Evolutionary conservation across 1,140 invertebrate genomes (phyloP).

Genomic region (Drosophila virilis): DNA sequence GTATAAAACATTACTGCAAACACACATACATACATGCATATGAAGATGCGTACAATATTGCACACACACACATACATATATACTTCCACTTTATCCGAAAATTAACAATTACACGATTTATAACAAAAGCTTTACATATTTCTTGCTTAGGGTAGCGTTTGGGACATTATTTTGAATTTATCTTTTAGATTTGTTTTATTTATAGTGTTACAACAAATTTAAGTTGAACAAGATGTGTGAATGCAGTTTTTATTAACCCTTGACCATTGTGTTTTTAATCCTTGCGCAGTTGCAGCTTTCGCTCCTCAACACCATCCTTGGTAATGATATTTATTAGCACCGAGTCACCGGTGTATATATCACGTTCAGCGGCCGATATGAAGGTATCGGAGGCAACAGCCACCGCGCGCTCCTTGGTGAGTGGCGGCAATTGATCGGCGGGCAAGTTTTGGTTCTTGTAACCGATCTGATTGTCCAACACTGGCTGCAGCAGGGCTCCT

Average conservation of each 20-base stretch:
- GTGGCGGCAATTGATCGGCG: constrained; percentile 86
- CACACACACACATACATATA: too few species aligned
- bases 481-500: constrained; percentile 91
- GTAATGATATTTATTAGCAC: constrained; percentile 96
- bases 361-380: constrained; percentile 97
- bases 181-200: constrained; percentile 42
- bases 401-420: constrained; percentile 92
- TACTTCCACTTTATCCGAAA: too few species aligned
- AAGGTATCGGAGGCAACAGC: constrained; percentile 97
- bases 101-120: too few species aligned
- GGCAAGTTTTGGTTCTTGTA: constrained; percentile 94
- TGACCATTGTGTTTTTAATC: constrained; percentile 87
- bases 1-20: too few species aligned
- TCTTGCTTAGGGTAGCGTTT: not conserved
- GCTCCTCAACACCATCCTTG: constrained; percentile 92
- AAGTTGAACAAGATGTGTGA: constrained; percentile 39
- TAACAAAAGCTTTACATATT: too few species aligned
- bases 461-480: constrained; percentile 96
- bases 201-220: constrained; percentile 57
- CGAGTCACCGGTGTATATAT: constrained; percentile 98
- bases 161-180: not conserved
- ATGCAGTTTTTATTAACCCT: constrained; percentile 16
- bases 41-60: too few species aligned
- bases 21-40: too few species aligned
- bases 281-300: constrained; percentile 89